These are phyloP conservation scores for Lochmaea capreae DNA, from an alignment of 2,888 invertebrate species.

Conservation along the genomic window DNA sequence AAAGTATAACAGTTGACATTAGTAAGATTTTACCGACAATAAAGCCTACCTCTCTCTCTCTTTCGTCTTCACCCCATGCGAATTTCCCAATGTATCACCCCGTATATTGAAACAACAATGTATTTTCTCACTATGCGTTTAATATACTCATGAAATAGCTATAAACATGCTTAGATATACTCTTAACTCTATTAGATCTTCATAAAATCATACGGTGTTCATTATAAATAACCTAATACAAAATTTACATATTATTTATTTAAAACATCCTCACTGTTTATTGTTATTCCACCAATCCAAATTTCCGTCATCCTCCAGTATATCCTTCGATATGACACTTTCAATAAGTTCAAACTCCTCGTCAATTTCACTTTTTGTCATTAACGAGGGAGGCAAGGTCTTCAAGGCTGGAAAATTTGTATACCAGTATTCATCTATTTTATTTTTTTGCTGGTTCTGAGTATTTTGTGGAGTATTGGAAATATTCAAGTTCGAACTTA, in stretches of 20 bases:
- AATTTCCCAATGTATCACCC: too few relatives aligned
- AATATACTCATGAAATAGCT: too few relatives aligned
- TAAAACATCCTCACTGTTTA: conserved; percentile 4
- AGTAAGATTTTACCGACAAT: too few relatives aligned
- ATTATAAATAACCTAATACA: too few relatives aligned
- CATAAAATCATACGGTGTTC: too few relatives aligned
- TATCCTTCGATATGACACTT: conserved; percentile 40
- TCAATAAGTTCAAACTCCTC: conserved; percentile 44
- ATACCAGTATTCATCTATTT: conserved; percentile 29
- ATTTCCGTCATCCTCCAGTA: conserved; percentile 33
- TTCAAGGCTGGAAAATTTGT: conserved; percentile 32
- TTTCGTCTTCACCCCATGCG: too few relatives aligned
- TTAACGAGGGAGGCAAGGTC: neutral
- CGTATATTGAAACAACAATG: too few relatives aligned
- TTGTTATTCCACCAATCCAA: conserved; percentile 38
- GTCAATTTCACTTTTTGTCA: conserved; percentile 38
- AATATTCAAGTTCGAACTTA: conserved; percentile 19
- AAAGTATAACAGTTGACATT: too few relatives aligned
- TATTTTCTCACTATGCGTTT: too few relatives aligned
- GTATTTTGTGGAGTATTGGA: conserved; percentile 21
- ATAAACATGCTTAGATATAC: too few relatives aligned
- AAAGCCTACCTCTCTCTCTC: too few relatives aligned
- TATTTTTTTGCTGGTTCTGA: conserved; percentile 11
- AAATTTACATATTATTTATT: neutral
- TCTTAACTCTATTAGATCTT: too few relatives aligned